These are phyloP conservation scores for Oxycera nigricornis DNA, from an alignment of 2,888 invertebrate species.

Conservation along the genomic window DNA sequence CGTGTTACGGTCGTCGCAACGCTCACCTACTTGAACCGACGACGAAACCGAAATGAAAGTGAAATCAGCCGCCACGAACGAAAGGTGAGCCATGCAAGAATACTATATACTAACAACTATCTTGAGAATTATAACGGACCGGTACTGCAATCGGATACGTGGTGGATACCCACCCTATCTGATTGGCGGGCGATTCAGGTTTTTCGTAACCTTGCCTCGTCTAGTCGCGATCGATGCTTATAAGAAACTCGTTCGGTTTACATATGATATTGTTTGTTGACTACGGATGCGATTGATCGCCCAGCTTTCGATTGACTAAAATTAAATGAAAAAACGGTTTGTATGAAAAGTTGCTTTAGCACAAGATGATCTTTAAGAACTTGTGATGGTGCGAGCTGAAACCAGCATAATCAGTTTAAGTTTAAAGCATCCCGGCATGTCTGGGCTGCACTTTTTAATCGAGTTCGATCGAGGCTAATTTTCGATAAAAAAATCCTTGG, in stretches of 20 bases:
- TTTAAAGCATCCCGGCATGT: too few relatives aligned
- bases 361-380: too few relatives aligned
- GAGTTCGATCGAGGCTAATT: too few relatives aligned
- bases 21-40: not conserved
- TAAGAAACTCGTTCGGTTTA: not conserved
- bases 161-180: not conserved
- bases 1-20: not conserved
- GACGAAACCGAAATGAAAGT: conserved; percentile 24
- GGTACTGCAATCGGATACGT: not conserved
- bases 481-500: too few relatives aligned
- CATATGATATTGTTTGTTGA: not conserved
- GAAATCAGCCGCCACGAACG: not conserved
- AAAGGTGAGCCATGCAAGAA: not conserved
- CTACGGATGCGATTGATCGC: not conserved
- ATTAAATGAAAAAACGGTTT: not conserved
- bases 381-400: too few relatives aligned
- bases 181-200: not conserved
- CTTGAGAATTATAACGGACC: not conserved
- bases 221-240: not conserved
- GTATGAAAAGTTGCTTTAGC: too few relatives aligned
- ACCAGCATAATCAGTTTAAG: too few relatives aligned
- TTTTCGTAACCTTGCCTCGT: not conserved
- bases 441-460: too few relatives aligned
- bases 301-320: not conserved
- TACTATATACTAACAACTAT: not conserved